These are phyloP conservation scores for Paedocypris micromegethes DNA, from an alignment of 2,797 vertebrate species.

Conservation along the genomic window DNA sequence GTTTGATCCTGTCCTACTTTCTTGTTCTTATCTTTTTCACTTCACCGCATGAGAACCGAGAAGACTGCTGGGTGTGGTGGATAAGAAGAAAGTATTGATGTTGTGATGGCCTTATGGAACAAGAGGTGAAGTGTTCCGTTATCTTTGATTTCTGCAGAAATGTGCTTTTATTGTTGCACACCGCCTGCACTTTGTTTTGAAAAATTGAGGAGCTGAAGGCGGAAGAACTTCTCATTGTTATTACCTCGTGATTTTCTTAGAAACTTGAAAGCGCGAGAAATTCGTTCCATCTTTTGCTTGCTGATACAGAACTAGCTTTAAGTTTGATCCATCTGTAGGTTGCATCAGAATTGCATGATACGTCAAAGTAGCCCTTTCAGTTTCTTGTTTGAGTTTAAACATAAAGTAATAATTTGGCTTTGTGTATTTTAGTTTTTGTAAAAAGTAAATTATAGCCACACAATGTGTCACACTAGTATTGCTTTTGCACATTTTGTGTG, in stretches of 20 bases:
- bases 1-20: no score
- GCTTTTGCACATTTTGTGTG: no score
- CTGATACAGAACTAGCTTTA: neutral
- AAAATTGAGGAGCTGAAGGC: constrained; percentile 20
- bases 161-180: constrained; percentile 40
- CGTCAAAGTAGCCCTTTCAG: no score
- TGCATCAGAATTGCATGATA: no score
- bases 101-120: constrained; percentile 40
- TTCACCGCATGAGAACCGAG: constrained; percentile 15
- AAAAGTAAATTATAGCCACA: no score
- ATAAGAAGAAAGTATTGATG: constrained; percentile 41
- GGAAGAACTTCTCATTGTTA: constrained; percentile 33
- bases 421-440: no score
- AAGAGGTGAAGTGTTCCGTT: constrained; percentile 40
- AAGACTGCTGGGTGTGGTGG: constrained; percentile 27
- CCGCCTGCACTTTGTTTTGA: constrained; percentile 38
- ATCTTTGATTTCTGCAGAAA: constrained; percentile 44
- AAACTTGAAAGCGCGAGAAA: constrained; percentile 2
- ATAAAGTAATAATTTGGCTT: no score
- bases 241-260: constrained; percentile 15
- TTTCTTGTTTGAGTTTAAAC: no score
- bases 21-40: constrained; percentile 11
- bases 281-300: constrained; percentile 4
- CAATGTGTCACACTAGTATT: no score
- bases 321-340: no score